Percentiles rank a stretch among this genome's conserved stretches.
Conservation (phyloP, 2,888 invertebrate genomes). For the Prosopocoilus inquinatus region DNA sequence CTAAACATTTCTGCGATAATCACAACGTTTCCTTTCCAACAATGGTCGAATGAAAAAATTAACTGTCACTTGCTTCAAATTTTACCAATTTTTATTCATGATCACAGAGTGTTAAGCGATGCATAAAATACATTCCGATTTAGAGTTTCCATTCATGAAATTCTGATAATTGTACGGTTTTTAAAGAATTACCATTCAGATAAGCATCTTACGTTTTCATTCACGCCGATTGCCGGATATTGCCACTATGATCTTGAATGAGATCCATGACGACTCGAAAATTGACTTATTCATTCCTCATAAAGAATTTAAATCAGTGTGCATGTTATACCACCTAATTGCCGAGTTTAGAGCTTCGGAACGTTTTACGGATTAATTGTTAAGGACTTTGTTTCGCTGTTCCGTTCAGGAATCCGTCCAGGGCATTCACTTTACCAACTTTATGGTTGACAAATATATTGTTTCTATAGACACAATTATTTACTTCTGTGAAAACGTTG, state of each 20-base stretch:
- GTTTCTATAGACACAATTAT: conserved; percentile 8
- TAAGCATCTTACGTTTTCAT: conserved; percentile 6
- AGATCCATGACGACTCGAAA: conserved; percentile 10
- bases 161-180: conserved; percentile 20
- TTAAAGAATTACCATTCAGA: conserved; percentile 8
- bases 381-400: conserved; percentile 5
- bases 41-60: not conserved
- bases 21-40: too few species aligned
- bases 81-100: conserved; percentile 12
- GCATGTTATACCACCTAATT: conserved; percentile 6
- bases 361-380: conserved; percentile 8
- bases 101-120: conserved; percentile 17
- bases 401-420: conserved; percentile 1
- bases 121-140: conserved; percentile 17
- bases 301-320: conserved; percentile 14
- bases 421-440: conserved; percentile 7
- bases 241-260: conserved; percentile 12
- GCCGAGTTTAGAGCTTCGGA: conserved; percentile 2
- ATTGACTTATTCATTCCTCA: conserved; percentile 12
- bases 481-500: not conserved
- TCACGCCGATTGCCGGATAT: conserved; percentile 13
- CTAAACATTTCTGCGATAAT: too few species aligned
- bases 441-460: conserved; percentile 6
- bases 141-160: conserved; percentile 17
- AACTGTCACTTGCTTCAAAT: conserved; percentile 8